Evolutionary conservation across 2,888 invertebrate genomes (phyloP).

Genomic region (Neoscelio sp.): DNA sequence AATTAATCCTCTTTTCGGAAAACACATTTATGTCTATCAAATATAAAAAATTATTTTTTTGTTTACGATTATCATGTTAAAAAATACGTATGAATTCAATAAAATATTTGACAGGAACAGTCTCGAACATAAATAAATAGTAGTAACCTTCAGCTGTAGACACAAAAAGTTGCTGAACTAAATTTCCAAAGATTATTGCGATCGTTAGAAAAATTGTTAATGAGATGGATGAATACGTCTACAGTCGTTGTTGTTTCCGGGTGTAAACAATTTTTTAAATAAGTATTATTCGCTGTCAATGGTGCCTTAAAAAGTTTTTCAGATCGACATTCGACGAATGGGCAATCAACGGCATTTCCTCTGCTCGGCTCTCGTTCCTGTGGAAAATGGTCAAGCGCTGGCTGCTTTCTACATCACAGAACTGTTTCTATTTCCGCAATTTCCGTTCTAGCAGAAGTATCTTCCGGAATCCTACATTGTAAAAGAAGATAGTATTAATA

Average conservation of each 20-base stretch:
- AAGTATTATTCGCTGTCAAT: slow-evolving; percentile 28
- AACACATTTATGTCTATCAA: too few relatives aligned
- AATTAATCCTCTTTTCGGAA: too few relatives aligned
- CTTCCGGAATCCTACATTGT: slow-evolving; percentile 75
- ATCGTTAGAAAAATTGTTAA: too few relatives aligned
- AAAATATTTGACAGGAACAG: too few relatives aligned
- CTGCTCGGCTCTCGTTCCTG: slow-evolving; percentile 50
- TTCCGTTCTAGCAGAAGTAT: slow-evolving; percentile 87
- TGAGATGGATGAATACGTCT: slow-evolving; percentile 14
- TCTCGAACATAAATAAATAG: too few relatives aligned
- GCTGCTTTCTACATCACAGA: slow-evolving; percentile 87
- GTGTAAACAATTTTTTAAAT: slow-evolving; percentile 8
- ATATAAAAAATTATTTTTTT: too few relatives aligned
- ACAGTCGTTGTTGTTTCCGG: slow-evolving; percentile 40
- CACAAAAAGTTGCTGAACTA: too few relatives aligned
- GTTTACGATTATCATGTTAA: too few relatives aligned
- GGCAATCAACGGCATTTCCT: slow-evolving; percentile 51
- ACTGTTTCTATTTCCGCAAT: slow-evolving; percentile 97
- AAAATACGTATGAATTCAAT: too few relatives aligned
- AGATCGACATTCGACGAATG: slow-evolving; percentile 43
- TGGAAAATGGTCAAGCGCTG: slow-evolving; percentile 67
- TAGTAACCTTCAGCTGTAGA: too few relatives aligned
- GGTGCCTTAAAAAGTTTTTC: slow-evolving; percentile 26
- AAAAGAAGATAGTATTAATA: not conserved
- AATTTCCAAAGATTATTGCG: too few relatives aligned